Base-by-base conservation (phyloP, 2,113 vertebrate genomes). In the Mesitornis unicolor region DNA sequence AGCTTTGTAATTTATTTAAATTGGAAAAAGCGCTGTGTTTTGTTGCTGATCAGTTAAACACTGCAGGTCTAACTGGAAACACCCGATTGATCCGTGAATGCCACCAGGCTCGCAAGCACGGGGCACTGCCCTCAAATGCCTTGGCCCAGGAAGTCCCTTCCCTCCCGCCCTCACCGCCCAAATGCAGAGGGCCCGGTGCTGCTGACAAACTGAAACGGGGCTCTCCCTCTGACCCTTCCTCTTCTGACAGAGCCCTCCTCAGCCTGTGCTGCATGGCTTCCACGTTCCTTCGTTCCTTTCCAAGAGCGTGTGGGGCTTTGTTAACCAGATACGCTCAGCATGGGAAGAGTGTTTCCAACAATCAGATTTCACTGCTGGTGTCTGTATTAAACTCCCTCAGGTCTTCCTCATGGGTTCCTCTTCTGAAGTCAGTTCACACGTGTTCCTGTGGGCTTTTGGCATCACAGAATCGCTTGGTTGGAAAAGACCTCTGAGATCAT, bases 371-470 rank as follows among this genome's bases (percentile, higher is more conserved):
- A 63, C 61, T 93, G 33, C n/a, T 57, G 67, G 28, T 87, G 85
- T 93, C 64, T 90, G 43, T 91, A 78, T 75, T 78, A 65, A 96
- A 93, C 51, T 90, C 84, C 85, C 87, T 69, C 60, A 25, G 75
- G 83, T 80, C 43, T 43, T 85, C 64, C 47, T 93, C 20, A 2
- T 16, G 20, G 71, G 75, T 84, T 93, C 84, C 80, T 81, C 82
- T 80, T 61, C 60, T 78, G 87, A 90, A 92, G 75, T 50, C 11
- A 6, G 85, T 89, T 93, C 93, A 76, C 87, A 88, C 50, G 13
- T 43, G 73, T 82, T 92, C 94, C 93, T 91, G 61, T 48, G 93
- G 85, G 94, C 73, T 94, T 87, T 93, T 74, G 92, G 73, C 91
- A 90, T 91, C 92, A 80, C 81, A n/a, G n/a, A n/a, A n/a, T n/a